Evolutionary conservation across 2,888 invertebrate species (phyloP), one percentile per base, ranked within the genome.

Genomic region (Apantesis nais): DNA sequence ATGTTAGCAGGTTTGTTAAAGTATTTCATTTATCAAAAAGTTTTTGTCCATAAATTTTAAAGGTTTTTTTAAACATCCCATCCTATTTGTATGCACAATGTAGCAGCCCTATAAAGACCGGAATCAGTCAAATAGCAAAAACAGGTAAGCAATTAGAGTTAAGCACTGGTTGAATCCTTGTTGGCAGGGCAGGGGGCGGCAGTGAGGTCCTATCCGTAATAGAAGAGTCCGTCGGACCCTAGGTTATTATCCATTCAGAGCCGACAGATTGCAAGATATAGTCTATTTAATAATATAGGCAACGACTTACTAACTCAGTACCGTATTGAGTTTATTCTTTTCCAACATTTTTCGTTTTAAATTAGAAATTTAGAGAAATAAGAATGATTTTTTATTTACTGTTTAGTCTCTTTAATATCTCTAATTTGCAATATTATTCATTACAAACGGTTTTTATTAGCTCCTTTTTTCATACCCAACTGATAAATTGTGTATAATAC

Each of bases 281-380:
- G 88, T 87, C 88, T 89, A 87, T 90, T 90, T 90, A 90, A 91
- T 92, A 90, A 90, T 87, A 91, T 85, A 88, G 85, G 85, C 83
- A 83, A 75, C 78, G 76, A 74, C 74, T 80, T 81, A 81, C 79
- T 78, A 72, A 73, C 80, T 85, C 89, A 83, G 85, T 83, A 9
- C 86, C 86, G 85, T 85, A 88, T 86, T 82, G 71, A 74, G 65
- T 58, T 41, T 64, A 74, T 77, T 81, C 75, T 68, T 77, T 81
- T 12, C 2, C 1, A 48, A 22, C 14, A n/a, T 55, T 55, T 25
- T 25, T 25, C 11, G 12, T 12, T 52, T 22, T 9, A 11, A 52
- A 11, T 52, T 52, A 12, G 19, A 19, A 19, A 19, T 44, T 19
- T 19, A 19, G 3, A 5, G 44, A 5, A 19, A 44, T 44, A 44